Conservation (phyloP, 2,113 vertebrate genomes). For the Sceloporus undulatus region DNA sequence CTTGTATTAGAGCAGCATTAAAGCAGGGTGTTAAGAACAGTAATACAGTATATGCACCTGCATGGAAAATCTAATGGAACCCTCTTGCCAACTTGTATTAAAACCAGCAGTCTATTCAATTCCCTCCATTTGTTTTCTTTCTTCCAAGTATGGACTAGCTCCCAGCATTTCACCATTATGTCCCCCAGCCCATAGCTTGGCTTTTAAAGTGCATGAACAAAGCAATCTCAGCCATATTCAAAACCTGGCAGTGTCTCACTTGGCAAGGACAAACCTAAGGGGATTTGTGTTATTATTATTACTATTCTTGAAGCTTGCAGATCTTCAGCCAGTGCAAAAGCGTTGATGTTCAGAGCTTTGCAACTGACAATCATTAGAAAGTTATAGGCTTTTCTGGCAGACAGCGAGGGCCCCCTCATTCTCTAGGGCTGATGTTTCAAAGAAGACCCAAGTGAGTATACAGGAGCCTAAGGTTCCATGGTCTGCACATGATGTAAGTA, state of each 20-base stretch:
- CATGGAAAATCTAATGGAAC: conserved; percentile 49
- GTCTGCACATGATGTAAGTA: not conserved
- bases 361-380: not conserved
- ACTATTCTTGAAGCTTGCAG: not conserved
- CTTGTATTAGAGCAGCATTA: conserved; percentile 62
- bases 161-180: conserved; percentile 51
- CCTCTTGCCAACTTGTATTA: conserved; percentile 58
- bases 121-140: not conserved
- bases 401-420: not conserved
- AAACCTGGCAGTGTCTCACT: not conserved
- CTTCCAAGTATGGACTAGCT: conserved; percentile 54
- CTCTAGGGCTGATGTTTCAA: not conserved
- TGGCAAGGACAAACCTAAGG: not conserved
- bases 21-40: conserved; percentile 51
- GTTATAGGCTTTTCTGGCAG: not conserved
- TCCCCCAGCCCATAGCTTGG: conserved; percentile 51
- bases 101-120: conserved; percentile 53
- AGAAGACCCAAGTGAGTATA: not conserved
- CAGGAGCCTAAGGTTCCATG: not conserved
- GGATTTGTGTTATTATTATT: not conserved
- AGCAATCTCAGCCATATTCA: conserved; percentile 40
- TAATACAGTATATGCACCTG: conserved; percentile 64
- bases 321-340: conserved; percentile 7
- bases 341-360: conserved; percentile 16
- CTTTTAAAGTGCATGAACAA: conserved; percentile 50